These are phyloP conservation scores for Balearica regulorum DNA, from an alignment of 2,797 vertebrate genomes.

Conservation along the genomic window DNA sequence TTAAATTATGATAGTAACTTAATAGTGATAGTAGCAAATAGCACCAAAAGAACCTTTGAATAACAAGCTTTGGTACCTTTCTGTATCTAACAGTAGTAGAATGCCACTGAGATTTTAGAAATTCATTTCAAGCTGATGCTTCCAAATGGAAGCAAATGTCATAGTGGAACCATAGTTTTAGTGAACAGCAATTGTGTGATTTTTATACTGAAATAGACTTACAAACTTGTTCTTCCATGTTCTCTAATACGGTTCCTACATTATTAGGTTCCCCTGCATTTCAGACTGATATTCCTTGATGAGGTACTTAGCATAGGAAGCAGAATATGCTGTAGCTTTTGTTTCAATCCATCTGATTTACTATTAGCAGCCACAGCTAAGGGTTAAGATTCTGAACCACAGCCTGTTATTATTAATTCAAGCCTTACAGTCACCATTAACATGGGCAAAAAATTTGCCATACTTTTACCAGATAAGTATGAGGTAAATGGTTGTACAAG, in stretches of 20 bases:
- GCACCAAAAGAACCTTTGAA: not conserved
- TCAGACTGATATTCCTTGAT: slow-evolving; percentile 15
- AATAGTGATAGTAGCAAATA: not conserved
- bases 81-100: not conserved
- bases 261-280: not conserved
- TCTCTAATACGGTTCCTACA: not conserved
- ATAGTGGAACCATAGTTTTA: not conserved
- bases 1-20: not conserved
- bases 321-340: not conserved
- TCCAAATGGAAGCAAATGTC: not conserved
- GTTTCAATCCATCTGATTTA: not conserved
- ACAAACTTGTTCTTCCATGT: not conserved
- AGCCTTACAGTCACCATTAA: not conserved
- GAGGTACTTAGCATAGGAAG: not conserved
- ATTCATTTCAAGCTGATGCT: not conserved
- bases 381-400: not conserved
- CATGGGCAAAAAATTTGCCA: not conserved
- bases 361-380: not conserved
- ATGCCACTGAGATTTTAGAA: not conserved
- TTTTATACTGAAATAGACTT: not conserved
- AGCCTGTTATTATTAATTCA: not conserved
- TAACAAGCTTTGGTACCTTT: not conserved
- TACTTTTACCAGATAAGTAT: not conserved
- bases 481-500: not conserved
- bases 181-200: not conserved